Base-by-base conservation (phyloP, 1,140 invertebrate genomes). In the Epicauta chinensis region DNA sequence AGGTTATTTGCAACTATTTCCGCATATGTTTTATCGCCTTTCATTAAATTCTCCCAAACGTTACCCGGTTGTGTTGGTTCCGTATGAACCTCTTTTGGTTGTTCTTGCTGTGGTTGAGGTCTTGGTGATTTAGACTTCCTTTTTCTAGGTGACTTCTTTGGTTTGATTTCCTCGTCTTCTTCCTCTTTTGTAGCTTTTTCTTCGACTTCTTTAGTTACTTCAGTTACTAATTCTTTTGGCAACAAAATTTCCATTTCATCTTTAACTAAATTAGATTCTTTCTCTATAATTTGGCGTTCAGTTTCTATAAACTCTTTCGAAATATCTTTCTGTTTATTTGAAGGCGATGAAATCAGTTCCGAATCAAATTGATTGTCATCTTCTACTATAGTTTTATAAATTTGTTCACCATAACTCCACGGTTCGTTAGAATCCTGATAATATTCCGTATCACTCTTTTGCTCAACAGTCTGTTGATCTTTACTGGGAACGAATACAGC, bases 11-110 rank as follows among this genome's bases (percentile, higher is more conserved):
- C 75, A 10, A 80, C 69, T 10, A 81, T 73, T 67, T 77, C 73
- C 30, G 78, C 79, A 51, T 81, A 81, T 3, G 80, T 80, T 70
- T 80, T 81, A 29, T 74, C 73, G 15, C 59, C 59, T 44, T 53
- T 36, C 39, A 73, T 48, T 10, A 77, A 70, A 46, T 63, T 54
- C 37, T 71, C 58, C 76, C 76, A 78, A 43, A 61, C 56, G 41
- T 61, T 58, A 7, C 47, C 29, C 23, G 52, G 34, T 35, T 38
- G 23, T 23, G 23, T 23, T 23, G 23, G 7, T 49, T 49, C 23
- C 15, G 35, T n/a, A 23, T 5, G 23, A 3, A 23, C 17, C 23
- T 45, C 39, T 9, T 42, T 23, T 9, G 36, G 7, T 55, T 38
- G 12, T 37, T 46, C 36, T 23, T 34, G 2, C 7, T 23, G 4